These are phyloP conservation scores for Ginglymostoma cirratum DNA, from an alignment of 2,113 vertebrate genomes.

Conservation along the genomic window DNA sequence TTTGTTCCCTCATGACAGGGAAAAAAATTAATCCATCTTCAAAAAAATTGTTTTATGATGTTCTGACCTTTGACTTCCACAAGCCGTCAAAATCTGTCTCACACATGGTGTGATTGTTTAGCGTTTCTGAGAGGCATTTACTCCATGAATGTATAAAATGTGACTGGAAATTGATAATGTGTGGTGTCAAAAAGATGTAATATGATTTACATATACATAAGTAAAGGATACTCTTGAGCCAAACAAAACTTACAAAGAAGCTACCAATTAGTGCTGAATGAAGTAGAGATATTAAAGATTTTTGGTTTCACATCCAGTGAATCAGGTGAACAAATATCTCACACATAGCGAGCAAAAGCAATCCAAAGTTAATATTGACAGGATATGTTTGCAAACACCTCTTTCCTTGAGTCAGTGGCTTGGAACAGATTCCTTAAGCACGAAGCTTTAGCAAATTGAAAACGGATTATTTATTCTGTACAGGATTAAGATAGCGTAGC, in stretches of 20 bases:
- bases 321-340: not conserved
- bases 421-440: not conserved
- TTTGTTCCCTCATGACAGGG: not conserved
- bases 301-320: no score
- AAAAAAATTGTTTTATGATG: conserved; percentile 7
- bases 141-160: not conserved
- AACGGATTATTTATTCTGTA: not conserved
- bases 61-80: not conserved
- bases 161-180: not conserved
- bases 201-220: not conserved
- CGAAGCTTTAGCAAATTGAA: not conserved
- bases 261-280: not conserved
- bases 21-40: not conserved
- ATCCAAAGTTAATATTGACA: not conserved
- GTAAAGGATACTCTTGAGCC: no score
- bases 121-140: not conserved
- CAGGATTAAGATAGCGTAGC: not conserved
- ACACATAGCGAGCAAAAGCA: not conserved
- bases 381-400: not conserved
- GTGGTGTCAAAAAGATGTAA: not conserved
- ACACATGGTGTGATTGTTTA: not conserved
- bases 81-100: not conserved
- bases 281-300: not conserved
- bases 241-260: not conserved
- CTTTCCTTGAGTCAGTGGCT: not conserved